These are phyloP conservation scores for Delphinapterus leucas DNA, from an alignment of 2,113 vertebrate genomes.

Conservation along the genomic window DNA sequence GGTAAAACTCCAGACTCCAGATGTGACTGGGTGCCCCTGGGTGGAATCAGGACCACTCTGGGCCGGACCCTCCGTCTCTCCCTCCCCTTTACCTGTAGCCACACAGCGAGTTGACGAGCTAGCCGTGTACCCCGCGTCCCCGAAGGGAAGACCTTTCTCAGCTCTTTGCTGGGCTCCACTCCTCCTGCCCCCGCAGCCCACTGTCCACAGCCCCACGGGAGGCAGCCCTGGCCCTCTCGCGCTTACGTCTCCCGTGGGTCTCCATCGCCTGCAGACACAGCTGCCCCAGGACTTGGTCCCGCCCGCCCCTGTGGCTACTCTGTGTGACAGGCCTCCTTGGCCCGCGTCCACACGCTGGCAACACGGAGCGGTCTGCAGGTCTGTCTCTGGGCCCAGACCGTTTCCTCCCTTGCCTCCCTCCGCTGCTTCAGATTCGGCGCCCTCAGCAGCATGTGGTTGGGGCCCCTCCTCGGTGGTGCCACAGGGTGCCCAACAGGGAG, in stretches of 20 bases:
- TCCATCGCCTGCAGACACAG: background rate
- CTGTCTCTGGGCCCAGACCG: background rate
- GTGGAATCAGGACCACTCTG: background rate
- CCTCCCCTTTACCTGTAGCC: background rate
- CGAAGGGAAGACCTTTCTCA: background rate
- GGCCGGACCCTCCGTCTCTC: background rate
- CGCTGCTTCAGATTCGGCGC: background rate
- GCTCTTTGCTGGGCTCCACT: background rate
- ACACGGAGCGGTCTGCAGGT: fast-evolving
- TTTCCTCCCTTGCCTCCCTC: too few relatives aligned
- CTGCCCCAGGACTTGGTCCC: background rate
- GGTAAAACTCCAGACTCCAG: background rate
- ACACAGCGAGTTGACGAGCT: background rate
- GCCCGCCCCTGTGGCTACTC: background rate
- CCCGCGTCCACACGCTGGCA: fast-evolving
- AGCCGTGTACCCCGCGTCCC: background rate
- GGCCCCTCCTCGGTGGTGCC: background rate
- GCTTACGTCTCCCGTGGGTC: background rate
- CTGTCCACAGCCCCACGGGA: background rate
- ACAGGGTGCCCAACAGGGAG: background rate
- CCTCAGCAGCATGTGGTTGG: background rate
- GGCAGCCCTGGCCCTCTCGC: background rate
- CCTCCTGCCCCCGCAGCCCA: background rate
- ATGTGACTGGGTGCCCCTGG: background rate
- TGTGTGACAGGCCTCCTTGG: background rate